A percentile compares a stretch with the other conserved stretches of the same genome.
These are phyloP conservation scores for Artibeus lituratus DNA, from an alignment of 2,797 vertebrate genomes.

Conservation along the genomic window DNA sequence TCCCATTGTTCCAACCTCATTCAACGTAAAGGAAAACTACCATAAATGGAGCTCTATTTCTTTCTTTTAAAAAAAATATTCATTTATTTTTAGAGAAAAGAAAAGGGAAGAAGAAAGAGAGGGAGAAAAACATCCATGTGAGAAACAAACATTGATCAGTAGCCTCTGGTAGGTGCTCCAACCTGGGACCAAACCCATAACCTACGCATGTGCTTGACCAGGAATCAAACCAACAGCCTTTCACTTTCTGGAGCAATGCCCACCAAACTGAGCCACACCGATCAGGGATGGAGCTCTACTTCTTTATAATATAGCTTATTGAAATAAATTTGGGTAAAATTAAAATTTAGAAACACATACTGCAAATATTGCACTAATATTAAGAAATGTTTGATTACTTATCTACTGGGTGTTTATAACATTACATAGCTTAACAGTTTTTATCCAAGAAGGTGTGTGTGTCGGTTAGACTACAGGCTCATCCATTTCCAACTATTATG, in stretches of 20 bases:
- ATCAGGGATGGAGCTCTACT: neutral
- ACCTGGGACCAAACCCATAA: neutral
- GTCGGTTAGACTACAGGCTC: conserved; percentile 34
- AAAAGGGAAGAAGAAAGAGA: neutral
- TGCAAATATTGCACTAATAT: conserved; percentile 32
- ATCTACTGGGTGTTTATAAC: conserved; percentile 40
- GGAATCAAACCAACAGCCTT: neutral
- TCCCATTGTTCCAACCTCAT: neutral
- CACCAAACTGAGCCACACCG: neutral
- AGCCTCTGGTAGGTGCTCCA: neutral
- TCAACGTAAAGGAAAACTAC: neutral
- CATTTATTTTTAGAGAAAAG: neutral
- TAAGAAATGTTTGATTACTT: conserved; percentile 47
- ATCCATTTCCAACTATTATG: conserved; percentile 36
- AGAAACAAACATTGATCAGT: neutral
- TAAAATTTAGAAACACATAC: conserved; percentile 50
- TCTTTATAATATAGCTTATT: conserved; percentile 47
- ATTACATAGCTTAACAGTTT: conserved; percentile 57
- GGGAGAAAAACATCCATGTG: neutral
- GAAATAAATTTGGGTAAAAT: conserved; percentile 60
- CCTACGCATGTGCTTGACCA: neutral
- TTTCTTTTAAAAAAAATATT: neutral
- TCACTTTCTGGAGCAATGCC: neutral
- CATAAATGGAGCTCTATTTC: neutral
- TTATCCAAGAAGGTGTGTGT: conserved; percentile 19